These are phyloP conservation scores for Eremophila alpestris DNA, from an alignment of 2,797 vertebrate genomes.

Conservation along the genomic window DNA sequence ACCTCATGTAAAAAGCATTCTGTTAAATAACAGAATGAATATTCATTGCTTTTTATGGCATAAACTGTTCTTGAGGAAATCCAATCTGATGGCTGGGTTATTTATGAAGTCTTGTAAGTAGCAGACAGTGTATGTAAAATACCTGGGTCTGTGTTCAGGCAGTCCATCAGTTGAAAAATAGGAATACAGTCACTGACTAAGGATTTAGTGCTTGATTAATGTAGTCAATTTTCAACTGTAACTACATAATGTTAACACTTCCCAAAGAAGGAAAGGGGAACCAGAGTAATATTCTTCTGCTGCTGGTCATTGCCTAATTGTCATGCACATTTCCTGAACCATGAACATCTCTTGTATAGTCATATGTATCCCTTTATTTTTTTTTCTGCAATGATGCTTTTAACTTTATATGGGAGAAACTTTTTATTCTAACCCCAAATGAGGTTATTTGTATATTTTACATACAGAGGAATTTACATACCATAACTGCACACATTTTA, in stretches of 20 bases:
- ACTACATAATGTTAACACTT: constrained; percentile 25
- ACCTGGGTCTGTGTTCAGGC: neutral
- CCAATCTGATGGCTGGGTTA: neutral
- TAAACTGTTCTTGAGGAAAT: neutral
- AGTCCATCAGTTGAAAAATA: neutral
- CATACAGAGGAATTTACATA: neutral
- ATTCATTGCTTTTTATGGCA: neutral
- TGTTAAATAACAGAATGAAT: neutral
- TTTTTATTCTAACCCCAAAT: neutral
- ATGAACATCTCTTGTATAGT: neutral
- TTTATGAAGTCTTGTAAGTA: neutral
- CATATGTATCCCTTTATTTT: neutral
- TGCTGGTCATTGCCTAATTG: neutral
- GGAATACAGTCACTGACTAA: neutral
- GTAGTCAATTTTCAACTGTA: constrained; percentile 57
- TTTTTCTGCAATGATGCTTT: neutral
- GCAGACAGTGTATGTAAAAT: neutral
- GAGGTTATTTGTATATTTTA: neutral
- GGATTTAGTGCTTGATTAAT: constrained; percentile 61
- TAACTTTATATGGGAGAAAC: neutral
- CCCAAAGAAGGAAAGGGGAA: neutral
- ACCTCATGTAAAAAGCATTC: neutral
- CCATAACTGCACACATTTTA: neutral
- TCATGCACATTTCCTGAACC: neutral
- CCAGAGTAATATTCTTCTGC: neutral